These are phyloP conservation scores for Archaeoteleia sp. DNA, from an alignment of 2,888 invertebrate species.

Conservation along the genomic window DNA sequence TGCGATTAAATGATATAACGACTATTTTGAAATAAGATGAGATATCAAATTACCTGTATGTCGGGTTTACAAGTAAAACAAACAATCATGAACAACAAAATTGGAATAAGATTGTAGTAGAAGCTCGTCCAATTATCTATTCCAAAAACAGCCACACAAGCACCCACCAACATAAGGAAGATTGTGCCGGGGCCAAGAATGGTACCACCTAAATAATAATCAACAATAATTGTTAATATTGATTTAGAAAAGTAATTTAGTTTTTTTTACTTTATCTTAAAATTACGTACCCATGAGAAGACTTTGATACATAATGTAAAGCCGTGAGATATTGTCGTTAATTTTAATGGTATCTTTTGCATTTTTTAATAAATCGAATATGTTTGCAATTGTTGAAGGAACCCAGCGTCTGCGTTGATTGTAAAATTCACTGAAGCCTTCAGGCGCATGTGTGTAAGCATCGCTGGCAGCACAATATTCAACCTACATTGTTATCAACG, in stretches of 20 bases:
- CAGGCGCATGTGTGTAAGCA: constrained; percentile 98
- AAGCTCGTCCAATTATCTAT: constrained; percentile 98
- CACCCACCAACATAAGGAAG: constrained; percentile 99
- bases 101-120: constrained; percentile 95
- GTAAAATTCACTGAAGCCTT: constrained; percentile 98
- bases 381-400: constrained; percentile 98
- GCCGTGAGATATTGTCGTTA: constrained; percentile 97
- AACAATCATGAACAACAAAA: constrained; percentile 91
- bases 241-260: background rate
- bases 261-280: background rate
- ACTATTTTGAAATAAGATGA: background rate
- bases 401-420: constrained; percentile 99
- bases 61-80: constrained; percentile 95
- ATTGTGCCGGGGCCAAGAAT: constrained; percentile 98
- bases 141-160: constrained; percentile 97
- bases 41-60: constrained; percentile 83
- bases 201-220: constrained; percentile 95
- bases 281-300: constrained; percentile 68
- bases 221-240: constrained; percentile 6
- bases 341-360: constrained; percentile 95
- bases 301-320: constrained; percentile 89
- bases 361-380: constrained; percentile 95
- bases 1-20: no score
- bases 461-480: constrained; percentile 99
- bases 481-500: no score